phyloP scores from a whole-genome alignment of 2,797 vertebrate genomes.

The Menidia menidia region DNA sequence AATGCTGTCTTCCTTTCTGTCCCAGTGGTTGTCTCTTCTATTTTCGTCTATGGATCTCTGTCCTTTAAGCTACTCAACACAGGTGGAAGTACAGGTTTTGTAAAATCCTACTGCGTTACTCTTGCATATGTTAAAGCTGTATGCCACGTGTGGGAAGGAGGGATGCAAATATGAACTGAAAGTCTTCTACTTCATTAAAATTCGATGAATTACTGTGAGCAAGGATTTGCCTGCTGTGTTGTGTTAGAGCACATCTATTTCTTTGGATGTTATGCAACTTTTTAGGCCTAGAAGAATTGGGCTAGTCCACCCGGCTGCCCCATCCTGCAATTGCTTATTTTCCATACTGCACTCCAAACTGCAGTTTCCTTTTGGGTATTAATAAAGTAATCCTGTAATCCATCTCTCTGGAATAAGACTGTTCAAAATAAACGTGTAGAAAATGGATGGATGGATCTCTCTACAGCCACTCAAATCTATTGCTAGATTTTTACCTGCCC shows the following conservation, averaged over 20 bases:
- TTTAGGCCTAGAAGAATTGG: slow-evolving; percentile 34
- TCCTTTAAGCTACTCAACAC: slow-evolving; percentile 10
- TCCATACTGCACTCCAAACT: slow-evolving; percentile 6
- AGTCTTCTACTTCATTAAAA: slow-evolving; percentile 48
- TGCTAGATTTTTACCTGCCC: slow-evolving; percentile 15
- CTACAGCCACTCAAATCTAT: too few relatives aligned
- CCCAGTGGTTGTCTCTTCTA: background rate
- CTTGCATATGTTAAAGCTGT: slow-evolving; percentile 31
- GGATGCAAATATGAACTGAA: slow-evolving; percentile 27
- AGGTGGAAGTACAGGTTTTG: slow-evolving; percentile 13
- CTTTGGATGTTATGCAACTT: slow-evolving; percentile 48
- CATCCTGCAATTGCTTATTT: slow-evolving; percentile 14
- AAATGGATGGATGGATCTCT: background rate
- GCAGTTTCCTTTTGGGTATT: slow-evolving; percentile 27
- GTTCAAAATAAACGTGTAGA: too few relatives aligned
- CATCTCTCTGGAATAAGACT: background rate
- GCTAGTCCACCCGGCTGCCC: slow-evolving; percentile 10
- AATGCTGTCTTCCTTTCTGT: too few relatives aligned
- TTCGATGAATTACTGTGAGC: slow-evolving; percentile 35
- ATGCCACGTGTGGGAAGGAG: slow-evolving; percentile 38
- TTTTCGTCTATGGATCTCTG: background rate
- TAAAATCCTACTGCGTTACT: slow-evolving; percentile 6
- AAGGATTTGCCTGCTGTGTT: slow-evolving; percentile 47
- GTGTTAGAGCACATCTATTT: slow-evolving; percentile 45
- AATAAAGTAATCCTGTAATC: slow-evolving; percentile 8